A percentile compares a stretch with the other conserved stretches of the same genome.
Evolutionary conservation across 1,140 invertebrate genomes (phyloP).

Genomic region (Agrypnia vestita): DNA sequence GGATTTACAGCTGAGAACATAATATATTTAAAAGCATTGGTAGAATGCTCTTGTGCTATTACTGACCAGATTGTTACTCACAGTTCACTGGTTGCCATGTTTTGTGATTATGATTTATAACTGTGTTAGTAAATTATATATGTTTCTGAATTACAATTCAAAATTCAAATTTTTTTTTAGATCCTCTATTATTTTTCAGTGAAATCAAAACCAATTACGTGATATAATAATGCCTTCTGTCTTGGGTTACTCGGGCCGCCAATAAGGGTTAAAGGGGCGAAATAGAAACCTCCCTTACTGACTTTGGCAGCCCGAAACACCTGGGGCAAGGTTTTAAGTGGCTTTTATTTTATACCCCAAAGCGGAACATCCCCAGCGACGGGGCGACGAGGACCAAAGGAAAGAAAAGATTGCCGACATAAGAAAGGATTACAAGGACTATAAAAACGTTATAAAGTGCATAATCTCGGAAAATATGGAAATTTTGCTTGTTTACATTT

Average conservation of each 20-base stretch:
- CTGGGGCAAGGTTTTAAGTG: constrained; percentile 61
- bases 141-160: too few species aligned
- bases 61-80: too few species aligned
- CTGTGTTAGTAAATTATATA: too few species aligned
- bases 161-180: too few species aligned
- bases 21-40: too few species aligned
- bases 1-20: too few species aligned
- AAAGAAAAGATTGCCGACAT: constrained; percentile 59
- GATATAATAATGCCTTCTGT: background rate
- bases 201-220: constrained; percentile 29
- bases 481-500: constrained; percentile 54
- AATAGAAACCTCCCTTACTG: constrained; percentile 34
- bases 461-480: constrained; percentile 61
- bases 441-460: constrained; percentile 61
- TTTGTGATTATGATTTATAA: too few species aligned
- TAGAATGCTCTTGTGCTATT: too few species aligned
- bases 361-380: constrained; percentile 35
- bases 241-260: constrained; percentile 14
- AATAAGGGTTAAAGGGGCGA: constrained; percentile 29
- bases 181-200: background rate
- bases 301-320: constrained; percentile 52
- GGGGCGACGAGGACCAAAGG: constrained; percentile 47
- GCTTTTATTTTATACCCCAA: constrained; percentile 61
- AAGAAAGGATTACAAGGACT: constrained; percentile 60
- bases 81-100: too few species aligned